phyloP scores from a whole-genome alignment of 2,113 vertebrate genomes.

The Nerophis lumbriciformis region DNA sequence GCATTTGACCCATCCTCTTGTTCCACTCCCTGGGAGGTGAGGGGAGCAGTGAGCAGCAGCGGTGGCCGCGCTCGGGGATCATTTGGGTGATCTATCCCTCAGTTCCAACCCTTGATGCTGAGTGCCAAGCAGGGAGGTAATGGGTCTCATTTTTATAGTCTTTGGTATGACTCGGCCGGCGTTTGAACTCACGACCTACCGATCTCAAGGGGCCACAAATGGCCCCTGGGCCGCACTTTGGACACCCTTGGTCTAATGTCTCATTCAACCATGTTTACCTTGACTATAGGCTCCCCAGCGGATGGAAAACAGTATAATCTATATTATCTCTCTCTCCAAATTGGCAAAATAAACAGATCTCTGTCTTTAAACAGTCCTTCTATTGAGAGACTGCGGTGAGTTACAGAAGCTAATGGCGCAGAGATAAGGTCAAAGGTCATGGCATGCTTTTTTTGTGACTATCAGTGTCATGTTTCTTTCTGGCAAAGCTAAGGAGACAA shows the following conservation, averaged over 20 bases:
- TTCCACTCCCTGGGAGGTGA: no score
- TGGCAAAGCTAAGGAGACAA: neutral
- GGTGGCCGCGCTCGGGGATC: no score
- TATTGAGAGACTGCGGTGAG: neutral
- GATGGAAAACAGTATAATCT: neutral
- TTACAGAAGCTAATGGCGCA: neutral
- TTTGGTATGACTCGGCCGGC: no score
- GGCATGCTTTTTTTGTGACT: slow-evolving; percentile 1
- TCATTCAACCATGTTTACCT: neutral
- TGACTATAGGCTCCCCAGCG: neutral
- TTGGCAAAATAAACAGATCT: neutral
- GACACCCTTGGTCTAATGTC: neutral
- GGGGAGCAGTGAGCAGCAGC: no score
- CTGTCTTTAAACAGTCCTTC: neutral
- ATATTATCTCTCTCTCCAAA: neutral
- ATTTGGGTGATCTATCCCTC: no score
- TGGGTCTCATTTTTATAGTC: no score
- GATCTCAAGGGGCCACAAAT: no score
- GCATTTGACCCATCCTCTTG: no score
- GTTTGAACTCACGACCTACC: no score
- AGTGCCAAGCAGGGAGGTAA: no score
- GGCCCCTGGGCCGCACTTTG: no score
- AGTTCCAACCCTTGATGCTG: no score
- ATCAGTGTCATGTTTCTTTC: slow-evolving; percentile 3
- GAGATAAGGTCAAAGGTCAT: slow-evolving; percentile 4